Base-by-base conservation (phyloP, 2,888 invertebrate genomes). In the Heteropelma amictum region DNA sequence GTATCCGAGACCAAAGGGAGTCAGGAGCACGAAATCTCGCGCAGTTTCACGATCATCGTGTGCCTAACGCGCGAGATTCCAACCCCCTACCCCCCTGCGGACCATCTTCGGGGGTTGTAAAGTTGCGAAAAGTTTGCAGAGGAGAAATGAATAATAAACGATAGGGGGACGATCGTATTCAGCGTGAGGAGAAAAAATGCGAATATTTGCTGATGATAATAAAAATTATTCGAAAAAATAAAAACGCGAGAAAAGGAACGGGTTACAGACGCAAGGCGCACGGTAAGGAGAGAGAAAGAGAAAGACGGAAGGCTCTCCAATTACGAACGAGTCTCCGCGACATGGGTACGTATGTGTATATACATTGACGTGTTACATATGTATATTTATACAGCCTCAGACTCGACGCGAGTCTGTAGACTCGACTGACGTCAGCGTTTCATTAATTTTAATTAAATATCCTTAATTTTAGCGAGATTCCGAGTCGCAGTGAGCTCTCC, bases 371-470 rank as follows among this genome's bases (percentile, higher is more conserved):
- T n/a, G n/a, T n/a, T 53, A 21, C 19, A 8, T 51, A 30, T 64
- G 4, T 60, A 10, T 12, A 14, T 8, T 8, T 42, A 30, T 23
- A 68, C 61, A 60, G 30, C 47, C 49, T 40, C 49, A 51, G 54
- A 56, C 61, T 10, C 56, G 54, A 54, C 63, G 56, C 71, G 35
- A 38, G 23, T n/a, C 56, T 12, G 58, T 45, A 35, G 61, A 49
- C 76, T 67, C 78, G 79, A 72, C 79, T 81, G 79, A 81, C 80
- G 82, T 80, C 80, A 79, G 79, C 77, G 80, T 85, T 86, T 85
- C 85, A 85, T 86, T 86, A 85, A 85, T 86, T 86, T 86, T 85
- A 86, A 86, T 86, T 83, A 85, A 84, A 85, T 84, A 84, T 83
- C 82, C 79, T 85, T 83, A 83, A 84, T 82, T 84, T 82, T 77